A percentile compares a stretch with the other conserved stretches of the same genome.
These are phyloP conservation scores for Megaptera novaeangliae DNA, from an alignment of 2,113 vertebrate species.

Conservation along the genomic window DNA sequence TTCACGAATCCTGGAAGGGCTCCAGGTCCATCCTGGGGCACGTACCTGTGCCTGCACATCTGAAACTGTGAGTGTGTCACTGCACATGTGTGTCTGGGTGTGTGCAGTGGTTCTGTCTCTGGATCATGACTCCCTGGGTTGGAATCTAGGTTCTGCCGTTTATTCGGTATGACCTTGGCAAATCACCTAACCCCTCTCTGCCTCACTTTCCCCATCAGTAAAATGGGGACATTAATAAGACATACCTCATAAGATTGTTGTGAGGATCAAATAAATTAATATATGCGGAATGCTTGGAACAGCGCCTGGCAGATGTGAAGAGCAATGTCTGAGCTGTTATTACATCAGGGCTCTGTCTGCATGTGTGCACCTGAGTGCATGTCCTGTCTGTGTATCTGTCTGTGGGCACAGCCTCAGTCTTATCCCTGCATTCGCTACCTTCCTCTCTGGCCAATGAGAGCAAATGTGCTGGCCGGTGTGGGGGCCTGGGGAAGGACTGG, in stretches of 20 bases:
- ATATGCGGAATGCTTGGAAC: background rate
- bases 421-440: background rate
- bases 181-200: background rate
- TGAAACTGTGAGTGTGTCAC: background rate
- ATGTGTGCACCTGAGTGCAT: fast-evolving
- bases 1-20: background rate
- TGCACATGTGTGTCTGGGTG: fast-evolving
- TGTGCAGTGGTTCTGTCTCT: no score
- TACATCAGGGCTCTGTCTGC: background rate
- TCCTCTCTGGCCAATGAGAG: background rate
- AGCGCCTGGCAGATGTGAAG: background rate
- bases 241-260: background rate
- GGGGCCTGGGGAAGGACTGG: background rate
- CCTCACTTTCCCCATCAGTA: background rate
- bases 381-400: background rate
- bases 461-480: background rate
- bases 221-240: background rate
- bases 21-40: background rate
- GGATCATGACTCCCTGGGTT: background rate
- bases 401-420: background rate
- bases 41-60: fast-evolving
- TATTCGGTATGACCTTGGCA: background rate
- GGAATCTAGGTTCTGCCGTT: background rate
- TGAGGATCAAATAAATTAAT: background rate
- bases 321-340: background rate